Evolutionary conservation across 1,140 invertebrate genomes (phyloP), one percentile per base, ranked within the genome.

Genomic region (Nomia melanderi): DNA sequence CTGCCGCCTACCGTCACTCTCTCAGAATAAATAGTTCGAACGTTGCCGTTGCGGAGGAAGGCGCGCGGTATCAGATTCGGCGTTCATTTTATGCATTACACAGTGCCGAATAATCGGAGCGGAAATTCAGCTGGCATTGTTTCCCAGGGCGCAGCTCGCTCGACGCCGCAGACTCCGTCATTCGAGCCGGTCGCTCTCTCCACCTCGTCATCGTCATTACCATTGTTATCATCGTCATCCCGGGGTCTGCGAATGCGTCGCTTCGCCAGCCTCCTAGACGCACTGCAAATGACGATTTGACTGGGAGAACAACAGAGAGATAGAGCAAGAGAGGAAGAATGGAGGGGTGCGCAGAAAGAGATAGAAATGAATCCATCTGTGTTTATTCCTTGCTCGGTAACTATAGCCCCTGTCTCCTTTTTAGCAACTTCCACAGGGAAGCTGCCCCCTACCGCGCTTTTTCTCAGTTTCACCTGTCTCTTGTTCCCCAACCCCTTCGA

Each of bases 271-370:
- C 71, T 64, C 54, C 75, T 63, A 82, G 81, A 79, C 67, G 78
- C 77, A 74, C 78, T 83, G 85, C 83, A 86, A 85, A 86, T 86
- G 85, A 86, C 79, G 69, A 86, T 85, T 82, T 71, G 78, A 72
- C 66, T 72, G 64, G 47, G 20, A 50, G 47, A 44, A 12, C 31
- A 31, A 59, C 74, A 27, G 54, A 57, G 11, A 56, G 50, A 31
- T 1, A 11, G 11, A 31, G 29, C 66, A 75, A 75, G 41, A 3
- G 7, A 31, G 20, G 63, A 75, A 69, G 77, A 71, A 57, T 69
- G 63, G 12, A 12, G 11, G 36, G 14, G 41, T 23, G 39, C n/a
- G n/a, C n/a, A 59, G 71, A 25, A 39, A 56, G 14, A 65, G 62
- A 29, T 1, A 9, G 11, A 29, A 7, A 39, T 7, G 14, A 70